A percentile compares a stretch with the other conserved stretches of the same genome.
Conservation (phyloP, 2,113 vertebrate species). For the Salvator merianae region DNA sequence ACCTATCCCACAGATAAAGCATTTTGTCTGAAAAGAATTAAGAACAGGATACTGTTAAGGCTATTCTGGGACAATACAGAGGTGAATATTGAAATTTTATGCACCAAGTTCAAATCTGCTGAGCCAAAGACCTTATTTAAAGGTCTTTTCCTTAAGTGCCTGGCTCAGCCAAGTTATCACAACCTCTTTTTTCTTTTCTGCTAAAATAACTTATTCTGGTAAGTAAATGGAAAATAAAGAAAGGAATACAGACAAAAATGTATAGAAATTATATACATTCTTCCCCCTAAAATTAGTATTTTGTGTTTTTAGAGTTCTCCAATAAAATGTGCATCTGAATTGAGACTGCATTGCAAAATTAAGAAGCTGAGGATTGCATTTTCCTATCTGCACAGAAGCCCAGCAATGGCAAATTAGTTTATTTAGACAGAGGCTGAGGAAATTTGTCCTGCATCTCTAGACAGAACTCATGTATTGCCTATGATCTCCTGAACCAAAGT, state of each 20-base stretch:
- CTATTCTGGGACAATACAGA: neutral
- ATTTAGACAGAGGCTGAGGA: neutral
- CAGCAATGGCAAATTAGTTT: neutral
- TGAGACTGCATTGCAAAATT: neutral
- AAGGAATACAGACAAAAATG: neutral
- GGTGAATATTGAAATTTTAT: neutral
- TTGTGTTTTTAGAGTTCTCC: neutral
- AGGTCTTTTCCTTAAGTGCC: neutral
- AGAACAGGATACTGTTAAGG: neutral
- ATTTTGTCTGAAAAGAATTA: constrained; percentile 87
- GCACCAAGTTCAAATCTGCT: neutral
- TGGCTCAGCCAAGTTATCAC: neutral
- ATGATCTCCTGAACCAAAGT: neutral
- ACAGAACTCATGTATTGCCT: neutral
- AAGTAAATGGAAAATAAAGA: neutral
- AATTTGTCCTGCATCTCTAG: neutral
- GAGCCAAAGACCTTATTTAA: constrained; percentile 13
- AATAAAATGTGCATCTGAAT: neutral
- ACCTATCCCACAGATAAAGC: constrained; percentile 97
- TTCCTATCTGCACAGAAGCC: neutral
- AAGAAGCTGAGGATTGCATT: neutral
- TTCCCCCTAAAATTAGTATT: neutral
- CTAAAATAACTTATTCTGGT: neutral
- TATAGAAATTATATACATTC: no score
- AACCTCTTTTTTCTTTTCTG: neutral